Percentiles rank a stretch among this genome's conserved stretches.
These are phyloP conservation scores for Thereva nobilitata DNA, from an alignment of 2,888 invertebrate species.

Conservation along the genomic window DNA sequence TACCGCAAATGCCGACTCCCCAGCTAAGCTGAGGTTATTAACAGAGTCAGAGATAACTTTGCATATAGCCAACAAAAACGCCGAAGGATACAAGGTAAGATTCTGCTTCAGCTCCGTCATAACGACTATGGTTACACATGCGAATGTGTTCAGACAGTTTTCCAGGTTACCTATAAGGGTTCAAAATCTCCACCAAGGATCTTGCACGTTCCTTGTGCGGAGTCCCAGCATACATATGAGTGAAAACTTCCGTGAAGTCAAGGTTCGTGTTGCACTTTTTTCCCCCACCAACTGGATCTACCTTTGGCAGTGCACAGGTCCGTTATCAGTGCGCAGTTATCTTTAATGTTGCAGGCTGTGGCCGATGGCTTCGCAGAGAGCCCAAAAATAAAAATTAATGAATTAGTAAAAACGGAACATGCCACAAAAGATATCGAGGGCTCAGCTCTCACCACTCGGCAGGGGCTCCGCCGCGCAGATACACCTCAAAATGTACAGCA, in stretches of 20 bases:
- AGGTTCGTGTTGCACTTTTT: conserved; percentile 1
- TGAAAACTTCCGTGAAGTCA: conserved; percentile 13
- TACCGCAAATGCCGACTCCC: conserved; percentile 23
- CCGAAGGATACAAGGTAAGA: conserved; percentile 20
- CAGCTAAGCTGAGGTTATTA: conserved; percentile 27
- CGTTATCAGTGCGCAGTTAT: conserved; percentile 26
- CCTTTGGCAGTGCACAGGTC: conserved; percentile 20
- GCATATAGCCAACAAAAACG: conserved; percentile 15
- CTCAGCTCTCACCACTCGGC: neutral
- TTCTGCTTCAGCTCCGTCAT: conserved; percentile 15
- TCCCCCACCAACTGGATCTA: too few species aligned
- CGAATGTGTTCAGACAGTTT: conserved; percentile 4
- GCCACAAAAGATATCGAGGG: too few species aligned
- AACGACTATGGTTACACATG: neutral
- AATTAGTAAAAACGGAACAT: conserved; percentile 30
- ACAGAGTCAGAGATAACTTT: conserved; percentile 23
- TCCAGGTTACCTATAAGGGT: conserved; percentile 26
- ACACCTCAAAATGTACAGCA: conserved; percentile 18
- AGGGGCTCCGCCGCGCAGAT: neutral
- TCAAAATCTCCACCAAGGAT: neutral
- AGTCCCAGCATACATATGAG: conserved; percentile 9
- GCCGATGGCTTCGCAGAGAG: conserved; percentile 19
- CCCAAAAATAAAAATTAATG: conserved; percentile 34
- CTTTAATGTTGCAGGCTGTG: conserved; percentile 21
- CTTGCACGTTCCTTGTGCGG: neutral